phyloP scores from a whole-genome alignment of 1,140 invertebrate genomes.

The Mylabris phalerata region DNA sequence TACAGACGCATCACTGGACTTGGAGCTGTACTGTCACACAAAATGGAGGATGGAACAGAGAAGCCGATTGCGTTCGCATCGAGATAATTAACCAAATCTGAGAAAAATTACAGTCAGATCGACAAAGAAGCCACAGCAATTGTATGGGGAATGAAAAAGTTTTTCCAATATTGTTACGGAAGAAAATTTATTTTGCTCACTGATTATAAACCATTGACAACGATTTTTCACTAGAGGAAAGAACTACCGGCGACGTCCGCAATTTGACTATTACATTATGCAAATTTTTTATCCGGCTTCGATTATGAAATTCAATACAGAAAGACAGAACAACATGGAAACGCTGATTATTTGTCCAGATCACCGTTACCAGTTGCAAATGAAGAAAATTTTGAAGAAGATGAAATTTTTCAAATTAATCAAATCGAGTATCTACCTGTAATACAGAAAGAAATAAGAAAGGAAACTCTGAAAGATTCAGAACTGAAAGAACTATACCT shows the following conservation, averaged over 20 bases:
- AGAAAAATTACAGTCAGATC: conserved; percentile 26
- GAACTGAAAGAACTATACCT: neutral
- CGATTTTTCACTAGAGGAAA: conserved; percentile 32
- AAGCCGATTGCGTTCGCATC: conserved; percentile 24
- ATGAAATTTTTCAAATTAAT: neutral
- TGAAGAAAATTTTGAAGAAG: neutral
- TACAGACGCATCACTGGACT: conserved; percentile 3
- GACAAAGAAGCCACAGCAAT: conserved; percentile 27
- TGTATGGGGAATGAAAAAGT: conserved; percentile 21
- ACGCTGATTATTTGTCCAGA: conserved; percentile 11
- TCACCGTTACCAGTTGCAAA: neutral
- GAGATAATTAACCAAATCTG: conserved; percentile 17
- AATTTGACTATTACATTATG: conserved; percentile 28
- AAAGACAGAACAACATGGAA: conserved; percentile 1
- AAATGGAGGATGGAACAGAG: conserved; percentile 11
- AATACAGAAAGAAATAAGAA: neutral
- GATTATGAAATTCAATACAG: conserved; percentile 21
- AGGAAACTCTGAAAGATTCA: neutral
- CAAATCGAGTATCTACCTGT: neutral
- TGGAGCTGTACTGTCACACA: neutral
- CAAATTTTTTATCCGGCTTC: conserved; percentile 28
- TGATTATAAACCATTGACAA: conserved; percentile 34
- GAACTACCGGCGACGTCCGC: conserved; percentile 29
- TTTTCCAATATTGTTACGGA: conserved; percentile 28
- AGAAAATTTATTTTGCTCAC: conserved; percentile 32